Base-by-base conservation (phyloP, 2,797 vertebrate genomes). In the Pyrocephalus nanus region DNA sequence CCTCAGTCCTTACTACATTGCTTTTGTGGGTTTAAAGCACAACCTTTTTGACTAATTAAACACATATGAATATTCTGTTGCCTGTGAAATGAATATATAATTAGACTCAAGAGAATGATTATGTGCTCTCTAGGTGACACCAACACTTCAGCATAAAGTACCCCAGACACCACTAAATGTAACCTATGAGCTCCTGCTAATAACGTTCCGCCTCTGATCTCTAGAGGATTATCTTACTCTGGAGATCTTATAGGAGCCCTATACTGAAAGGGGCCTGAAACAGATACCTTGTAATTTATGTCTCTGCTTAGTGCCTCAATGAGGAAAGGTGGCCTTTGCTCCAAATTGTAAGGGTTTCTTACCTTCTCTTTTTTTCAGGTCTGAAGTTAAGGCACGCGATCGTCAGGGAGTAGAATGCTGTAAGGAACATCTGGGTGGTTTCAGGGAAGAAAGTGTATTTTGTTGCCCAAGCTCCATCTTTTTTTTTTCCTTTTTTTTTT, bases 211-310 rank as follows among this genome's bases (percentile, higher is more conserved):
- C 42, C 43, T 84, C 58, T 78, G 20, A 43, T 81, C 66, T 74
- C 89, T n/a, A 18, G 69, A 73, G 93, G 72, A 92, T 95, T 92
- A 82, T 66, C 64, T 92, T 72, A 77, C 93, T 62, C 13, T 5
- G 34, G 23, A 86, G 74, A 60, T 95, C 75, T 87, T 67, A 26
- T 8, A 85, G 57, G 53, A 91, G 80, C 62, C 0, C 0, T 80
- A 38, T 51, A 83, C 57, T 72, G 91, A 95, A 91, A 96, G 79
- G 40, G 50, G 55, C 73, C 67, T 80, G 95, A 95, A 94, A 93
- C 73, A 69, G 58, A 95, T 53, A 96, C 60, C 85, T 72, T 54
- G 29, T 88, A 88, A 91, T 90, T 90, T 91, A 51, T 45, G 47
- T 84, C 75, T 64, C 62, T 60, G n/a, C 54, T 74, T 45, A 69